Evolutionary conservation across 2,888 invertebrate species (phyloP), one percentile per base, ranked within the genome.

Genomic region (Endotricha flammealis): DNA sequence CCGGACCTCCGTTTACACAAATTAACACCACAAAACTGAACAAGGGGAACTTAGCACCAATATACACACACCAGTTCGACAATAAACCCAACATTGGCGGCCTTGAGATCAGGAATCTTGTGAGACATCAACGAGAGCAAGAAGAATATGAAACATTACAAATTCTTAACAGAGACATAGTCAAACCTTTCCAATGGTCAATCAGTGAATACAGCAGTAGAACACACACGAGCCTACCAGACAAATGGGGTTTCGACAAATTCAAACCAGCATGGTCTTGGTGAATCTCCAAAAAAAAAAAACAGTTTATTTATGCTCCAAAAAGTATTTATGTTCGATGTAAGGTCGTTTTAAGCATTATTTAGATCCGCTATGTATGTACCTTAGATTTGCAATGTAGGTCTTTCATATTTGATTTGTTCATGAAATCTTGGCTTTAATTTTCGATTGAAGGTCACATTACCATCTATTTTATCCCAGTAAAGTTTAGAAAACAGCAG

Each of bases 171-270:
- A 76, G 63, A 55, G 65, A 79, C 37, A 50, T 68, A 2, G 57
- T 86, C 4, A 72, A 73, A 35, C 90, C 93, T 0, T 96, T 95
- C 72, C 89, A 90, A 57, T 95, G 95, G 95, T 91, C 92, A 33
- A 89, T 88, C 32, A 90, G 91, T 44, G 88, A 87, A 43, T 93
- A 92, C 55, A 85, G 82, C 2, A 79, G 88, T 39, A 61, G 71
- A 31, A 86, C 90, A 0, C 95, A 94, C 57, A 65, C 88, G 42
- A 93, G 93, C 2, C 91, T 94, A 6, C 94, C 95, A 0, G 93
- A 95, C 50, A 67, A 87, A 29, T 95, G 93, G 89, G 81, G 89
- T 30, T 95, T 95, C 63, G 79, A 88, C 20, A 88, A 90, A 1
- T 80, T 91, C 29, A 65, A 70, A 38, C 89, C 89, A 10, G 64